A percentile compares a stretch with the other conserved stretches of the same genome.
These are phyloP conservation scores for Phallusia fumigata DNA, from an alignment of 23 tunicate genomes.

Conservation along the genomic window DNA sequence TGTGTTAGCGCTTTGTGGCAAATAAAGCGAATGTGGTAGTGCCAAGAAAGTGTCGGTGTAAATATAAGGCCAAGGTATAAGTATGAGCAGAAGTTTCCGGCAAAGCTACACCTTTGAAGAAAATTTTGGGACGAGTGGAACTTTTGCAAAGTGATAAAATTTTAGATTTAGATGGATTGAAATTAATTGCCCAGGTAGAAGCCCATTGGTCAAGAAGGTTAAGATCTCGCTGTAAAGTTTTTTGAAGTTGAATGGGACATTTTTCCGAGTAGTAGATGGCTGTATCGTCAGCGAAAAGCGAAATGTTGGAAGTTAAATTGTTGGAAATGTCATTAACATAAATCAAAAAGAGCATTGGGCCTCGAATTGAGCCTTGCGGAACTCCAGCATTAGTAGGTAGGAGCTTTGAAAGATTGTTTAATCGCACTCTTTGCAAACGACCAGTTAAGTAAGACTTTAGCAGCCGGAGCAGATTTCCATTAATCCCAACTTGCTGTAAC, in stretches of 20 bases:
- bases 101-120: neutral
- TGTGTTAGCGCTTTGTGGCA: neutral
- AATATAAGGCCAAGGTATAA: neutral
- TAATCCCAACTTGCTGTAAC: neutral
- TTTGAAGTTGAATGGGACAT: neutral
- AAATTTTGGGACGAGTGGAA: neutral
- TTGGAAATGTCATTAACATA: neutral
- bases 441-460: neutral
- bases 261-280: neutral
- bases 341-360: neutral
- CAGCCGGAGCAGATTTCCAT: neutral
- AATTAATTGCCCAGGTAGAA: neutral
- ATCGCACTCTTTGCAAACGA: conserved; percentile 7
- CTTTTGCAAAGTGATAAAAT: neutral
- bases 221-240: conserved; percentile 8
- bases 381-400: neutral
- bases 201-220: conserved; percentile 3
- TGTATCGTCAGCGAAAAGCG: neutral
- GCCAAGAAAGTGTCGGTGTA: neutral
- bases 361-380: too few species aligned
- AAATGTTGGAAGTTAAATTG: neutral
- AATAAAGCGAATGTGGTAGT: neutral
- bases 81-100: neutral
- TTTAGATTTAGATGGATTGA: neutral
- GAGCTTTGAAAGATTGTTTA: neutral